Evolutionary conservation across 2,888 invertebrate genomes (phyloP), one percentile per base, ranked within the genome.

Genomic region (Leucophenga maculata): DNA sequence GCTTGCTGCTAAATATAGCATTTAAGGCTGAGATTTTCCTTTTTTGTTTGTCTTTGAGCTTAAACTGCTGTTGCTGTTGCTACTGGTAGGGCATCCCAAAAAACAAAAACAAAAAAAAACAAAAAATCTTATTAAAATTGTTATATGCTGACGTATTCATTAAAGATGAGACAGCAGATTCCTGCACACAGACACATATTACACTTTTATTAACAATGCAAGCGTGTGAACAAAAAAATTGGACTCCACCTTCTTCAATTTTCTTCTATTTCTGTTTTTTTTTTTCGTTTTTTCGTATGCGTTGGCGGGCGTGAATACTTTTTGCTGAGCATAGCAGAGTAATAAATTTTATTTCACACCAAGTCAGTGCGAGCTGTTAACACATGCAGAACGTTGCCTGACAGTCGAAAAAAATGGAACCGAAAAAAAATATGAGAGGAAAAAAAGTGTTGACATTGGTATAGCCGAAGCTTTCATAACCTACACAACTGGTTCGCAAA

Each of bases 281-380:
- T 32, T 32, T 39, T n/a, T 69, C 52, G 48, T 32, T 54, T 71
- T 70, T 67, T 67, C 52, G 54, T 70, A 65, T 64, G 16, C 64
- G 44, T 72, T 64, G 57, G 32, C 8, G 22, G 32, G 39, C 20
- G 60, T 64, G 46, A 48, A 22, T 48, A 22, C 22, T 64, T 64
- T 46, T 26, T 46, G 62, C 62, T 64, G 62, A 64, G 62, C 46
- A 18, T 18, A 64, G 62, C 62, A 64, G 69, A 52, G 69, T 76
- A 77, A 82, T 83, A 82, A 80, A 80, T 82, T 75, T 77, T 73
- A 71, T 78, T 74, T 77, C 79, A 75, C 75, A 75, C 75, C 77
- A 74, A 78, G 79, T 77, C 79, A 77, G 77, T 78, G 79, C 78
- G 70, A 73, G 71, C 74, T 77, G 74, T 75, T 73, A 74, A 75